phyloP scores from a whole-genome alignment of 37 sponge, comb jelly and placozoan genomes.

The Haliclona indistincta region DNA sequence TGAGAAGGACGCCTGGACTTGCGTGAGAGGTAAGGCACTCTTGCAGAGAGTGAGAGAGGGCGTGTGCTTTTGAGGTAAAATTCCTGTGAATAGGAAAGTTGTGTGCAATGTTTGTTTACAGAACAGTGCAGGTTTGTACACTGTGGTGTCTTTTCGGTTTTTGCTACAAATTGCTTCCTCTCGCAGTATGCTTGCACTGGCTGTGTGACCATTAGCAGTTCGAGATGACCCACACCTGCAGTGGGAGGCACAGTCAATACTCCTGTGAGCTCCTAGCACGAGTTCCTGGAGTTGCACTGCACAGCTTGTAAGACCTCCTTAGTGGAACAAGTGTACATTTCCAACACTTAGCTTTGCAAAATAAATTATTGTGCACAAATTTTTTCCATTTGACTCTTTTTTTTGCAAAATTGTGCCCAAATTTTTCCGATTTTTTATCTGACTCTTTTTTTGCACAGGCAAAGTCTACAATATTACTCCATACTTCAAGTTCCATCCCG shows the following conservation, averaged over 20 bases:
- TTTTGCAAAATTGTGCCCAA: not conserved
- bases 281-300: not conserved
- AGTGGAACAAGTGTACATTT: not conserved
- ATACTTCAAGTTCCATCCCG: constrained; percentile 94
- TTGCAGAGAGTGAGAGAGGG: too few species aligned
- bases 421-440: not conserved
- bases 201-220: not conserved
- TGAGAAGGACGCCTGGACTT: constrained; percentile 89
- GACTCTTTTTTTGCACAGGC: constrained; percentile 44
- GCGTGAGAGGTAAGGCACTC: constrained; percentile 81
- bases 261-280: too few species aligned
- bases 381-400: not conserved
- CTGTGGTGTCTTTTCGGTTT: too few species aligned
- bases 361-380: not conserved
- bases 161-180: not conserved
- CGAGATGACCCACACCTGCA: not conserved
- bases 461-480: constrained; percentile 90
- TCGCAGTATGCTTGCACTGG: not conserved
- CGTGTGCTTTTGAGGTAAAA: too few species aligned
- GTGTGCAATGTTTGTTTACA: too few species aligned
- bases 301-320: not conserved
- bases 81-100: too few species aligned
- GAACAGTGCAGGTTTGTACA: too few species aligned
- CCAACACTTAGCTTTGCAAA: not conserved
- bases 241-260: too few species aligned